phyloP scores from a whole-genome alignment of 2,888 invertebrate genomes.

The Vesta saturnalis region DNA sequence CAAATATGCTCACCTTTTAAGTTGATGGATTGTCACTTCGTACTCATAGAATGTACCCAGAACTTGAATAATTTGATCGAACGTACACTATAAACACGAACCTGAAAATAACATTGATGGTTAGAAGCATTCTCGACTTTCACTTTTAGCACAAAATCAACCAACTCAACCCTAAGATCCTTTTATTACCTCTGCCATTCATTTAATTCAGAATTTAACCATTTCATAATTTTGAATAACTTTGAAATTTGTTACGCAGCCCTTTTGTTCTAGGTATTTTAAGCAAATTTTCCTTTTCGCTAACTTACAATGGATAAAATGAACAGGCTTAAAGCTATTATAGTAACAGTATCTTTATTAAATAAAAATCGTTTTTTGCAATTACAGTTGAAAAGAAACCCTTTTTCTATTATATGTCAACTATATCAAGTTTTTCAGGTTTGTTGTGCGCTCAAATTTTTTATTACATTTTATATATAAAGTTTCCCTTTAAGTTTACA shows the following conservation, averaged over 20 bases:
- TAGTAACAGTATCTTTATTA: too few species aligned
- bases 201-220: conserved; percentile 2
- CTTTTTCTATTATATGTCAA: too few species aligned
- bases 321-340: too few species aligned
- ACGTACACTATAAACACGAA: not conserved
- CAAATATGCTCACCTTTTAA: too few species aligned
- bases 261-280: conserved; percentile 20
- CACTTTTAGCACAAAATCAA: not conserved
- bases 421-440: not conserved
- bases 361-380: too few species aligned
- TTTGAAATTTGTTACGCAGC: conserved; percentile 14
- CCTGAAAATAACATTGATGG: not conserved
- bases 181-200: not conserved
- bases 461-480: not conserved
- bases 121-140: too few species aligned
- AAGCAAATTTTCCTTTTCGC: conserved; percentile 10
- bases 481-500: not conserved
- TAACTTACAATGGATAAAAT: conserved; percentile 17
- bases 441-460: not conserved
- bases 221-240: conserved; percentile 17
- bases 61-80: too few species aligned
- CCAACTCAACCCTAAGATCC: not conserved
- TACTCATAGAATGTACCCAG: too few species aligned
- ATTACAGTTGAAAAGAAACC: too few species aligned
- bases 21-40: too few species aligned